Evolutionary conservation across 2,113 vertebrate genomes (phyloP).

Genomic region (Laticauda laticaudata): DNA sequence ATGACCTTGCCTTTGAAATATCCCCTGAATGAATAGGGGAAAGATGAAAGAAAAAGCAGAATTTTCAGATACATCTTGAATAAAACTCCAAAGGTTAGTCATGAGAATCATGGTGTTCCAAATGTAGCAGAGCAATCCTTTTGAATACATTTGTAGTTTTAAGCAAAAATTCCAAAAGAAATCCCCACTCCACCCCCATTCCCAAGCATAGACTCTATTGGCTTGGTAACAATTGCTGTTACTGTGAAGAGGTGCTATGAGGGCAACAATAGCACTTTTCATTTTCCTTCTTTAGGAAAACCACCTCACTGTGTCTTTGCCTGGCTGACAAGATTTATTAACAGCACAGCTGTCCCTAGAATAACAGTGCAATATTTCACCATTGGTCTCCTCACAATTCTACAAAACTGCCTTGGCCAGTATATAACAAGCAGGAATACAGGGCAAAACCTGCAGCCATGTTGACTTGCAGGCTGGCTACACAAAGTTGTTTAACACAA

Average conservation of each 20-base stretch:
- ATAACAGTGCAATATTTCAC: rapidly evolving
- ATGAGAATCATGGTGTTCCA: background rate
- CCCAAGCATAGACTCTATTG: conserved; percentile 42
- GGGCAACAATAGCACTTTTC: conserved; percentile 55
- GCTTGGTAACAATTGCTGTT: conserved; percentile 62
- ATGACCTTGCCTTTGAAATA: background rate
- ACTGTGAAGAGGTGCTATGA: conserved; percentile 48
- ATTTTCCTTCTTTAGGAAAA: conserved; percentile 49
- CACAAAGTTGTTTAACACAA: background rate
- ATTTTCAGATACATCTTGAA: background rate
- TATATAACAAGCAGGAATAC: background rate
- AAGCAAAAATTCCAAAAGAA: background rate
- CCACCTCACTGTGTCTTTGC: conserved; percentile 26
- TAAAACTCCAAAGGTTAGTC: background rate
- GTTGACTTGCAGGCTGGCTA: background rate
- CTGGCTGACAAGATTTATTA: conserved; percentile 46
- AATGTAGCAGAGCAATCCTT: conserved; percentile 20
- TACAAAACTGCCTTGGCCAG: rapidly evolving
- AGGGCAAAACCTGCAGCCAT: conserved; percentile 3
- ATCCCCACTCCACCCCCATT: background rate
- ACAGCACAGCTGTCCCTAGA: conserved; percentile 14
- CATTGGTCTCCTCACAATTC: background rate
- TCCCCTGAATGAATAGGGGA: background rate
- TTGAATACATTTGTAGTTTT: conserved; percentile 7
- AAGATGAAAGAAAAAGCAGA: background rate